Evolutionary conservation across 2,113 vertebrate species (phyloP).

Genomic region (Tenebrosternarchus preto): DNA sequence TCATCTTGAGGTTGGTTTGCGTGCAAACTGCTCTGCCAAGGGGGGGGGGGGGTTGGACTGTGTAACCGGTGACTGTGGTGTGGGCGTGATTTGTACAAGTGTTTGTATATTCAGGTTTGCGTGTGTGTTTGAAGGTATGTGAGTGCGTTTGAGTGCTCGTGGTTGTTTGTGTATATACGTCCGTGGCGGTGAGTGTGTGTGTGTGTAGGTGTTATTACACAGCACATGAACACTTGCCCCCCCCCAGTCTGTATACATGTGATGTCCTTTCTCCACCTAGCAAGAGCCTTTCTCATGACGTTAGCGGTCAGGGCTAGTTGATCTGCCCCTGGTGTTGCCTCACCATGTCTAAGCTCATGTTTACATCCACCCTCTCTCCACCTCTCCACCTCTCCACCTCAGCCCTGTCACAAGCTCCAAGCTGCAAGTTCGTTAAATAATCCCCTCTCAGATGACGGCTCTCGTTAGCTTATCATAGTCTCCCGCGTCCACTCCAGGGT

Average conservation of each 20-base stretch:
- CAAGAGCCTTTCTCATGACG: conserved; percentile 35
- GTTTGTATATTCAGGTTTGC: conserved; percentile 47
- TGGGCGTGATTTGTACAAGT: conserved; percentile 49
- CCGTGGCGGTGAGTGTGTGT: conserved; percentile 30
- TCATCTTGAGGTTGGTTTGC: conserved; percentile 34
- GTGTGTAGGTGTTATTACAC: conserved; percentile 46
- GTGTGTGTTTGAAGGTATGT: conserved; percentile 37
- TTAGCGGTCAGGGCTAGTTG: conserved; percentile 31
- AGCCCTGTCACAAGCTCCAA: conserved; percentile 9
- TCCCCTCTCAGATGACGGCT: conserved; percentile 61
- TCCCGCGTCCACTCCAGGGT: conserved; percentile 48
- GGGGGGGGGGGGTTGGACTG: conserved; percentile 20
- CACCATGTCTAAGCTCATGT: conserved; percentile 32
- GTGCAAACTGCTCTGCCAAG: conserved; percentile 39
- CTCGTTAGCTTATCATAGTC: conserved; percentile 70
- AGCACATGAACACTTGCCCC: neutral
- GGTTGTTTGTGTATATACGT: conserved; percentile 45
- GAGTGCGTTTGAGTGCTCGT: conserved; percentile 1
- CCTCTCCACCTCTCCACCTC: conserved; percentile 45
- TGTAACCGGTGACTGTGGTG: conserved; percentile 19
- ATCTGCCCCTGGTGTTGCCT: conserved; percentile 33
- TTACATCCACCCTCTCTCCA: conserved; percentile 45
- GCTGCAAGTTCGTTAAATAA: conserved; percentile 20
- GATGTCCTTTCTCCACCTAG: conserved; percentile 21
- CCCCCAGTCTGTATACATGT: neutral